Conservation (phyloP, 2,888 invertebrate species). For the Trichogramma dendrolimi region DNA sequence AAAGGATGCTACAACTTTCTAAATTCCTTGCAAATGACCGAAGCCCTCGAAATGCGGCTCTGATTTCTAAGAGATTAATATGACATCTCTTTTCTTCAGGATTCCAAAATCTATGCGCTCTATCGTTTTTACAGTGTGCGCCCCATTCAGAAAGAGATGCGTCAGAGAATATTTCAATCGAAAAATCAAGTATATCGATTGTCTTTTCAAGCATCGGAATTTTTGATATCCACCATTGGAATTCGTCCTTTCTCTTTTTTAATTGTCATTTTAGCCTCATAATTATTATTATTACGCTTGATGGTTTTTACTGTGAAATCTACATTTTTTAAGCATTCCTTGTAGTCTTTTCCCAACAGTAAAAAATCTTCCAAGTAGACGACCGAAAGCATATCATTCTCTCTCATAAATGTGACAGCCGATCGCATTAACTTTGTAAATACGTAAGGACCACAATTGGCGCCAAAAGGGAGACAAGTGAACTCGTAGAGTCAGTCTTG, state of each 20-base stretch:
- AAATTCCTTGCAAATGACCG: constrained; percentile 10
- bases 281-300: constrained; percentile 1
- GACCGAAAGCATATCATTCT: not conserved
- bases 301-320: not conserved
- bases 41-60: constrained; percentile 4
- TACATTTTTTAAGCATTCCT: constrained; percentile 5
- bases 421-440: constrained; percentile 24
- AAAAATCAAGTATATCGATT: not conserved
- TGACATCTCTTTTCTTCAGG: not conserved
- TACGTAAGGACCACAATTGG: no score
- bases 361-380: constrained; percentile 20
- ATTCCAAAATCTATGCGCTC: constrained; percentile 1
- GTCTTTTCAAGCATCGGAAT: not conserved
- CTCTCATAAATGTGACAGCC: constrained; percentile 10
- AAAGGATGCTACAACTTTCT: constrained; percentile 23
- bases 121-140: not conserved
- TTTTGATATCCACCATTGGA: constrained; percentile 2
- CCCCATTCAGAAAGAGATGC: constrained; percentile 5
- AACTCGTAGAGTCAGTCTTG: no score
- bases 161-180: constrained; percentile 7
- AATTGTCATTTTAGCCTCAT: not conserved
- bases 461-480: no score
- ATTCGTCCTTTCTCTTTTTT: not conserved
- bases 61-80: constrained; percentile 5
- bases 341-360: constrained; percentile 9